These are phyloP conservation scores for Atrina japonica DNA, from an alignment of 2,888 invertebrate species.

Conservation along the genomic window DNA sequence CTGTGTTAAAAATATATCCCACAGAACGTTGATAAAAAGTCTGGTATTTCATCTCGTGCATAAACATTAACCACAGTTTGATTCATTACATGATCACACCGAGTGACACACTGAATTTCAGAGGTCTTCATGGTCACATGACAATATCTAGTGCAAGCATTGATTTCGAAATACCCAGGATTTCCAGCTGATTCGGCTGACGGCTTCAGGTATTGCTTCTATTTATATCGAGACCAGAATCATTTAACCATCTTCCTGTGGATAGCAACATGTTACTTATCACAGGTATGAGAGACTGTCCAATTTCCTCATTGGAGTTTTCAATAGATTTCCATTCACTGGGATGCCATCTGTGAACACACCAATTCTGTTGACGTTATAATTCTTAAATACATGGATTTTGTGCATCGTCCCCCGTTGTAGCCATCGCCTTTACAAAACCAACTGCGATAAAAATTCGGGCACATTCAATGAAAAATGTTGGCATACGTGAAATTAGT, in stretches of 20 bases:
- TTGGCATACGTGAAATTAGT: conserved; percentile 43
- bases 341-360: conserved; percentile 44
- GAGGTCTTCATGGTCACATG: conserved; percentile 33
- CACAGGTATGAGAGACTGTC: conserved; percentile 32
- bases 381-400: conserved; percentile 53
- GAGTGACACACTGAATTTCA: conserved; percentile 22
- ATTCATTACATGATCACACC: conserved; percentile 18
- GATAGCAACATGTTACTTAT: conserved; percentile 38
- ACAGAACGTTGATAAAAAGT: neutral
- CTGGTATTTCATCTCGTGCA: conserved; percentile 28
- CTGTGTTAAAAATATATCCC: conserved; percentile 32
- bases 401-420: conserved; percentile 38
- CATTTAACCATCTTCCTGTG: conserved; percentile 42
- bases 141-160: conserved; percentile 29
- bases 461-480: conserved; percentile 46
- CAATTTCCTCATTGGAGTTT: conserved; percentile 2
- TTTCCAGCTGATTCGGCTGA: conserved; percentile 31
- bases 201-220: conserved; percentile 28
- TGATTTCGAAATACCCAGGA: conserved; percentile 40
- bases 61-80: conserved; percentile 13
- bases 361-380: conserved; percentile 37
- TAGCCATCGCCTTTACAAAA: conserved; percentile 40
- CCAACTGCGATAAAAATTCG: conserved; percentile 33
- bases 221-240: conserved; percentile 39
- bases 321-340: conserved; percentile 40